Evolutionary conservation across 2,797 vertebrate genomes (phyloP).

Genomic region (Platyrinchus mystaceus): DNA sequence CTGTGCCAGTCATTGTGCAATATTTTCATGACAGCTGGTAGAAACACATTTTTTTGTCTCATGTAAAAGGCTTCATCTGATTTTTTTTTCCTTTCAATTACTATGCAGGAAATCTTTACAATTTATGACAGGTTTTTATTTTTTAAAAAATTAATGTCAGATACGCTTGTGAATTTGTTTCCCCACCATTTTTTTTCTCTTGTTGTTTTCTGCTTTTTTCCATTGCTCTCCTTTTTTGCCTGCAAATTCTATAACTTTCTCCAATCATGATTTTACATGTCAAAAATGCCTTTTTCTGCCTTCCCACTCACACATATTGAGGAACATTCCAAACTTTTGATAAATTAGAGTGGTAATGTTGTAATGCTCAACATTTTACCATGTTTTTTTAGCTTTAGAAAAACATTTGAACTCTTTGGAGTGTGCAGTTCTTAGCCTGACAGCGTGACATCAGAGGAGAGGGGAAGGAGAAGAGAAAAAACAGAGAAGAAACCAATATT

Average conservation of each 20-base stretch:
- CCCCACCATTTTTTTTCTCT: background rate
- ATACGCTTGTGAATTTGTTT: background rate
- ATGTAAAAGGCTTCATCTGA: background rate
- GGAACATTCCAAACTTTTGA: constrained; percentile 28
- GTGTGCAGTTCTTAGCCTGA: background rate
- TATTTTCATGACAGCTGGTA: constrained; percentile 47
- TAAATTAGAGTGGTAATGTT: constrained; percentile 3
- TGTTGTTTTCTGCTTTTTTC: background rate
- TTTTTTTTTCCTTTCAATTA: background rate
- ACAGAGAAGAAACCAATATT: background rate
- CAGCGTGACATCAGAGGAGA: background rate
- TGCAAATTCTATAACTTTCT: background rate
- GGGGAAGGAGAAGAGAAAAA: background rate
- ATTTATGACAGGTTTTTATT: background rate
- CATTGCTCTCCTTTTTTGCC: background rate
- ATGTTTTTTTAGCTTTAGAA: background rate
- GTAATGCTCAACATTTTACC: background rate
- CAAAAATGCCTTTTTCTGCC: constrained; percentile 6
- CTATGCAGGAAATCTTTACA: background rate
- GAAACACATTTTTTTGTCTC: background rate
- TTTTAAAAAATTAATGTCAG: background rate
- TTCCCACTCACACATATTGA: background rate
- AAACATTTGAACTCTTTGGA: background rate
- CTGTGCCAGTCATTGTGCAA: constrained; percentile 54
- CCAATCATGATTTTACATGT: background rate